A percentile compares a stretch with the other conserved stretches of the same genome.
These are phyloP conservation scores for Pangasius djambal DNA, from an alignment of 2,797 vertebrate species.

Conservation along the genomic window DNA sequence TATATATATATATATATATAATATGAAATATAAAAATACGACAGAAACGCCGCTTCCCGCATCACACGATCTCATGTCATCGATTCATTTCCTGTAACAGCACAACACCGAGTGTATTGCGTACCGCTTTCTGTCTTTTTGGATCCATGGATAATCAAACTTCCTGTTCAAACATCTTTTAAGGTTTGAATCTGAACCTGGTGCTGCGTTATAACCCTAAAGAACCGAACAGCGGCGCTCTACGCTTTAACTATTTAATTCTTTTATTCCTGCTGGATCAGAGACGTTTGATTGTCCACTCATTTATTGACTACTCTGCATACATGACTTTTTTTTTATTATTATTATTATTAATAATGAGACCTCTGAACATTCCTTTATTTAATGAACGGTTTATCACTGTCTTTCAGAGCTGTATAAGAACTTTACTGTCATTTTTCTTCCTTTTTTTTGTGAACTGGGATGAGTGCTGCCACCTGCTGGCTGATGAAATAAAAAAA, in stretches of 20 bases:
- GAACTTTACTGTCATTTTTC: neutral
- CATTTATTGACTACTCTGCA: neutral
- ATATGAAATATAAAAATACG: too few species aligned
- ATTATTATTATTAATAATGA: too few species aligned
- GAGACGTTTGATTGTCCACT: neutral
- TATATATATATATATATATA: too few species aligned
- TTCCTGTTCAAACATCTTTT: neutral
- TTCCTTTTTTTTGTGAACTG: neutral
- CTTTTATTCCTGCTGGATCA: neutral
- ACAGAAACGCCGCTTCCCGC: too few species aligned
- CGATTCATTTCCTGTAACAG: neutral
- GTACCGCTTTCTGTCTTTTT: neutral
- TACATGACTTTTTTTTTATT: neutral
- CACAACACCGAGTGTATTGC: too few species aligned
- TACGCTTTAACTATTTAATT: neutral
- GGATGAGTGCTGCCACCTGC: neutral
- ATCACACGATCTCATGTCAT: too few species aligned
- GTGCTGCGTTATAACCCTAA: neutral
- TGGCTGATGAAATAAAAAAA: neutral
- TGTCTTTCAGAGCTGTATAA: neutral
- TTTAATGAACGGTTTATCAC: neutral
- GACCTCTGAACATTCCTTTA: neutral
- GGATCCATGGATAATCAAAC: neutral
- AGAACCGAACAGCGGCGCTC: too few species aligned
- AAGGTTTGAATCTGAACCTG: too few species aligned